A percentile compares a stretch with the other conserved stretches of the same genome.
Evolutionary conservation across 2,113 vertebrate species (phyloP).

Genomic region (Typhlomys cinereus): DNA sequence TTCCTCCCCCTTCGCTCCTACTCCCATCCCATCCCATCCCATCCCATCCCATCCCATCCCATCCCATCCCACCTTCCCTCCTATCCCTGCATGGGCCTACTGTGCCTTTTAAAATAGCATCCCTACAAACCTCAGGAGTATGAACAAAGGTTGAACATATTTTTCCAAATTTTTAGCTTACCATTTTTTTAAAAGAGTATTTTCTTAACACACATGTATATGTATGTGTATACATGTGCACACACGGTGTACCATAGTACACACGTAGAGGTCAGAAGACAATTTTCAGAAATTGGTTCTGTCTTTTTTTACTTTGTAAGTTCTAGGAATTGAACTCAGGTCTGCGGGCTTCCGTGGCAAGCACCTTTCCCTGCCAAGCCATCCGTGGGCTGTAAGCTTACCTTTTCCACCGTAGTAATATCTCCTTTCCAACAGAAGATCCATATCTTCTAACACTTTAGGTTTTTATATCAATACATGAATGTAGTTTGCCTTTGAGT

Average conservation of each 20-base stretch:
- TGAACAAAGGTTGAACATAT: background rate
- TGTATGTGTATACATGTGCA: too few species aligned
- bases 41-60: fast-evolving
- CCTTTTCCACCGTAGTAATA: constrained; percentile 1
- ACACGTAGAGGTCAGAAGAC: too few species aligned
- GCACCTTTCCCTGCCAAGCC: too few species aligned
- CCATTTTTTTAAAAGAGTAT: too few species aligned
- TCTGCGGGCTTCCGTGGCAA: too few species aligned
- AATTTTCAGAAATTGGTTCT: too few species aligned
- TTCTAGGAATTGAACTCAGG: too few species aligned
- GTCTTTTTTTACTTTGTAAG: too few species aligned
- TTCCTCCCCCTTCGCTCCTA: background rate
- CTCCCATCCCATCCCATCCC: too few species aligned
- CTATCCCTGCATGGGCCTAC: background rate
- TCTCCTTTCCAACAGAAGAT: background rate
- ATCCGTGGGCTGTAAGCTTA: too few species aligned
- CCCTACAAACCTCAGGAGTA: background rate
- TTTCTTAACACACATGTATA: too few species aligned
- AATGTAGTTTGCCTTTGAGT: background rate
- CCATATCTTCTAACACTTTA: background rate
- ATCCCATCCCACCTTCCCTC: background rate
- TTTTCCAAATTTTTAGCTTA: background rate
- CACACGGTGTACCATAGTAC: too few species aligned
- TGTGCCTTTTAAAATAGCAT: background rate
- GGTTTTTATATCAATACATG: background rate